phyloP scores from a whole-genome alignment of 2,113 vertebrate species.

The Xyrauchen texanus region DNA sequence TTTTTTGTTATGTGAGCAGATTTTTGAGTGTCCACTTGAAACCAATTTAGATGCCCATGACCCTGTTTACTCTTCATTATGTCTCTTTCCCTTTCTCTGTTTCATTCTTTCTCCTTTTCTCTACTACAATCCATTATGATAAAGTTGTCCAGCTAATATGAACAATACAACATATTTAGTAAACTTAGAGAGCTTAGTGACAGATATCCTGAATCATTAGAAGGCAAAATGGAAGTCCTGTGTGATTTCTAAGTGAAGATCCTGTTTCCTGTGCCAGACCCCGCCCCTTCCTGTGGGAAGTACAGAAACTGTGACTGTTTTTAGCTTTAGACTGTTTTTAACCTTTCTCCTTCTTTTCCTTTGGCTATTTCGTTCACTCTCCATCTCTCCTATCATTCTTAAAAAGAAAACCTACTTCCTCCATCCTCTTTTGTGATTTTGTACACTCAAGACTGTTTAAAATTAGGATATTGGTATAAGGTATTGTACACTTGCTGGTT shows the following conservation, averaged over 20 bases:
- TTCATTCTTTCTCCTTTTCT: not conserved
- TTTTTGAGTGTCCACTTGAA: constrained; percentile 42
- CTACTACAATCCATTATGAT: constrained; percentile 10
- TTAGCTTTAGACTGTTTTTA: not conserved
- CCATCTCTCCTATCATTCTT: not conserved
- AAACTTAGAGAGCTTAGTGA: not conserved
- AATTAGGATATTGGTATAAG: too few species aligned
- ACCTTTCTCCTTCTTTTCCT: not conserved
- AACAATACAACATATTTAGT: constrained; percentile 28
- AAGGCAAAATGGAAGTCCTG: not conserved
- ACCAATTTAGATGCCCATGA: constrained; percentile 40
- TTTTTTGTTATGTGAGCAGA: constrained; percentile 30
- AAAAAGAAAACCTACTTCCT: constrained; percentile 20
- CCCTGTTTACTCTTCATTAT: constrained; percentile 23
- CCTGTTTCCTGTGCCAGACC: constrained; percentile 34
- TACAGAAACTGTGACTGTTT: constrained; percentile 21
- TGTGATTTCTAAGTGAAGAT: constrained; percentile 3
- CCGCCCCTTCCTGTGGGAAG: constrained; percentile 36
- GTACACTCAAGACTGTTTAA: not conserved
- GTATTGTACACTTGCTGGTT: not conserved
- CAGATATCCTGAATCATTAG: constrained; percentile 43
- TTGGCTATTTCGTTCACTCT: not conserved
- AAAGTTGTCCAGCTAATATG: not conserved
- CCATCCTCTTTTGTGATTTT: not conserved
- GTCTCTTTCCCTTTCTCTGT: not conserved